A percentile compares a stretch with the other conserved stretches of the same genome.
Conservation (phyloP, 2,113 vertebrate genomes). For the Forbesichthys papilliferus region DNA sequence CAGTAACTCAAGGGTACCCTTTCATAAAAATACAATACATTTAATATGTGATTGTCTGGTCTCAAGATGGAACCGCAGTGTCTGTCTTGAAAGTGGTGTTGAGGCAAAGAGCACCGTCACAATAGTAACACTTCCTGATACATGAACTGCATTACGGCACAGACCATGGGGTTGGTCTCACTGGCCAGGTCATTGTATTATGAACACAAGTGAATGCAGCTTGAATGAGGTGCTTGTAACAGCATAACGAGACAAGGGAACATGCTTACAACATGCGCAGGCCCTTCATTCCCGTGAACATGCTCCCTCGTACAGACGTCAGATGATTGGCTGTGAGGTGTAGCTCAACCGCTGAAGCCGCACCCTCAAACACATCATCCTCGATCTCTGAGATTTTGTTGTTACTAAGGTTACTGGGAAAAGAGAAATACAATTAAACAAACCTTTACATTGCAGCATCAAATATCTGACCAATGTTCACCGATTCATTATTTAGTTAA, state of each 20-base stretch:
- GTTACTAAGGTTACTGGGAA: slow-evolving; percentile 92
- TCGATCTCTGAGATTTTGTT: slow-evolving; percentile 96
- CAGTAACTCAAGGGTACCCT: too few relatives aligned
- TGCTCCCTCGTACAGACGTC: slow-evolving; percentile 88
- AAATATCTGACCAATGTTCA: too few relatives aligned
- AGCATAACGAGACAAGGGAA: neutral
- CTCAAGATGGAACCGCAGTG: too few relatives aligned
- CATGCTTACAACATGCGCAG: slow-evolving; percentile 91
- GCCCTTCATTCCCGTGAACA: slow-evolving; percentile 90
- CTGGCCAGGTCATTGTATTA: too few relatives aligned
- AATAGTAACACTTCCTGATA: neutral
- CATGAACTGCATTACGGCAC: neutral
- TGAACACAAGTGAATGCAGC: too few relatives aligned
- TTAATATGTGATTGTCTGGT: too few relatives aligned
- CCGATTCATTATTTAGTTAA: too few relatives aligned
- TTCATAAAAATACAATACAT: too few relatives aligned
- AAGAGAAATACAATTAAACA: neutral
- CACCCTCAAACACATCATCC: slow-evolving; percentile 89
- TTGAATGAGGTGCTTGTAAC: neutral
- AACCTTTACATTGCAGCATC: neutral
- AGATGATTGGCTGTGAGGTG: slow-evolving; percentile 90
- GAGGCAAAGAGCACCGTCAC: neutral
- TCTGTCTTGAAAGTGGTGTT: too few relatives aligned
- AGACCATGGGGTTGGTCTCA: too few relatives aligned
- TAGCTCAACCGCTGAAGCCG: slow-evolving; percentile 84